Conservation (phyloP, 2,888 invertebrate species). For the Catocala nupta region DNA sequence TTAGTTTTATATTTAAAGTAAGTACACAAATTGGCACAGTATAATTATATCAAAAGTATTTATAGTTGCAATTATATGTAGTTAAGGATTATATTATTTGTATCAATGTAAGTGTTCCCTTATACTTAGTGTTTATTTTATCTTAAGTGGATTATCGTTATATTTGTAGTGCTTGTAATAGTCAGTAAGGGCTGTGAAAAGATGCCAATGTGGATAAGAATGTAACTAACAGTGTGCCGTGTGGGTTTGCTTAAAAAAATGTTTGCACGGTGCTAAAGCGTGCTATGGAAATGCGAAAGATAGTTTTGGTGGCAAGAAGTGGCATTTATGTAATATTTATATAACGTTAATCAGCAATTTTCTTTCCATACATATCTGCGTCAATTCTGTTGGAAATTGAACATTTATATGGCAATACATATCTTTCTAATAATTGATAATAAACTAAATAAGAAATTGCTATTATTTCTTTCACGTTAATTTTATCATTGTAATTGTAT, state of each 20-base stretch:
- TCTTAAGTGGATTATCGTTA: constrained; percentile 55
- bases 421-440: too few species aligned
- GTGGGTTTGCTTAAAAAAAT: constrained; percentile 26
- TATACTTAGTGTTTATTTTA: constrained; percentile 56
- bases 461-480: too few species aligned
- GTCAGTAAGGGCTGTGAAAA: constrained; percentile 77
- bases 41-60: constrained; percentile 26
- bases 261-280: constrained; percentile 40
- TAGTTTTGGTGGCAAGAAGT: constrained; percentile 13
- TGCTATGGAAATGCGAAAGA: constrained; percentile 22
- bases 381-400: neutral
- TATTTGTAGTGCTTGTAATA: constrained; percentile 59
- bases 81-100: constrained; percentile 26
- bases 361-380: neutral
- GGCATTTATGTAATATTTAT: constrained; percentile 23
- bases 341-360: neutral
- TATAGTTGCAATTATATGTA: constrained; percentile 29
- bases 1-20: constrained; percentile 17
- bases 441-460: too few species aligned
- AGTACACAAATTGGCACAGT: constrained; percentile 43
- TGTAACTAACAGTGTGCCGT: constrained; percentile 41
- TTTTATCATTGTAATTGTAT: too few species aligned
- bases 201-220: constrained; percentile 43
- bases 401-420: too few species aligned
- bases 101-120: constrained; percentile 38